Evolutionary conservation across 2,797 vertebrate species (phyloP).

Genomic region (Tympanoctomys barrerae): DNA sequence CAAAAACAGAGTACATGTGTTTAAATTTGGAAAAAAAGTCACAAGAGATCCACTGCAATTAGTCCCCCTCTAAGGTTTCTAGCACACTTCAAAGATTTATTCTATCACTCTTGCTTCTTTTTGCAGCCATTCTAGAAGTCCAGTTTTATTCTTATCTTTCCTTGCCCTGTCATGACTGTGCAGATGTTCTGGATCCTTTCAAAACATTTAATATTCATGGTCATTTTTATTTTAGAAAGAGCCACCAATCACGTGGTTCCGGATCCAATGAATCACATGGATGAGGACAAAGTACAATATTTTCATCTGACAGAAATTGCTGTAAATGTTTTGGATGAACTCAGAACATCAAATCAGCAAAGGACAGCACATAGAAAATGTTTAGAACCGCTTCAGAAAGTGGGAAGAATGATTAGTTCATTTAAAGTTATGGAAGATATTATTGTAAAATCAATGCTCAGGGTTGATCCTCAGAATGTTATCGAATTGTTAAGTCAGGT

Average conservation of each 20-base stretch:
- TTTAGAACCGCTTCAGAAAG: neutral
- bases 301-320: neutral
- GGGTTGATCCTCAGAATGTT: neutral
- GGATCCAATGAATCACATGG: neutral
- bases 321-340: neutral
- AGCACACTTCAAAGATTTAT: neutral
- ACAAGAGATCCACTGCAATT: neutral
- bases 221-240: neutral
- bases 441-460: neutral
- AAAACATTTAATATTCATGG: neutral
- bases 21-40: neutral
- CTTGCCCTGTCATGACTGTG: neutral
- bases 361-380: neutral
- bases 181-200: neutral
- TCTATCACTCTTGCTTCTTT: neutral
- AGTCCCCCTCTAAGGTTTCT: neutral
- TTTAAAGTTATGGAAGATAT: neutral
- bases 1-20: neutral
- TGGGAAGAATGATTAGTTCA: neutral
- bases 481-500: neutral
- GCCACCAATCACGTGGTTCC: neutral
- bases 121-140: neutral
- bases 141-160: neutral
- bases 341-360: neutral
- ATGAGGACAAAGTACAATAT: neutral